A percentile compares a stretch with the other conserved stretches of the same genome.
Conservation (phyloP, 2,797 vertebrate species). For the Mormyrops attenuatus region DNA sequence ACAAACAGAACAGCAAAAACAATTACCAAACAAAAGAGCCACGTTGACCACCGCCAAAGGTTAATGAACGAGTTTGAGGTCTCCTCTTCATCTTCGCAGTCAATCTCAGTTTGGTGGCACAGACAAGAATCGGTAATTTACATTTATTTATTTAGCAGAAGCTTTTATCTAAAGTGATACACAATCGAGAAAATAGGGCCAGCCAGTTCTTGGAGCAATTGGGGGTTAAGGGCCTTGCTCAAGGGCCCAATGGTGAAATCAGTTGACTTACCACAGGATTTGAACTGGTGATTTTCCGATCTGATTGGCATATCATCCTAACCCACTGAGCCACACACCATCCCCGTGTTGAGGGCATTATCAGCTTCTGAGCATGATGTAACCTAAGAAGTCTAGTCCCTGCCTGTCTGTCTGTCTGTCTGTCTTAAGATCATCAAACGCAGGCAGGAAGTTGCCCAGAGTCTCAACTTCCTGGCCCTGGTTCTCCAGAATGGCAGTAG, state of each 20-base stretch:
- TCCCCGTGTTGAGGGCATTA: neutral
- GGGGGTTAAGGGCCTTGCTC: neutral
- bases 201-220: neutral
- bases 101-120: neutral
- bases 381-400: neutral
- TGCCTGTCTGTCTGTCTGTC: neutral
- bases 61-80: neutral
- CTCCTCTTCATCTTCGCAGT: neutral
- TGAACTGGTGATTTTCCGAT: neutral
- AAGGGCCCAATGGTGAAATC: neutral
- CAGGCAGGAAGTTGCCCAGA: neutral
- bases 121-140: neutral
- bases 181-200: neutral
- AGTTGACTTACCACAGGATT: neutral
- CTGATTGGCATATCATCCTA: neutral
- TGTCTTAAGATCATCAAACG: neutral
- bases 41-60: neutral
- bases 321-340: neutral
- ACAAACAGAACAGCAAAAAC: neutral
- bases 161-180: neutral
- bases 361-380: neutral
- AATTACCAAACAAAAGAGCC: neutral
- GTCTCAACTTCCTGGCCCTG: neutral
- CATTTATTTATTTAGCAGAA: neutral
- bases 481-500: neutral